Evolutionary conservation across 2,888 invertebrate species (phyloP).

Genomic region (Leucophenga maculata): DNA sequence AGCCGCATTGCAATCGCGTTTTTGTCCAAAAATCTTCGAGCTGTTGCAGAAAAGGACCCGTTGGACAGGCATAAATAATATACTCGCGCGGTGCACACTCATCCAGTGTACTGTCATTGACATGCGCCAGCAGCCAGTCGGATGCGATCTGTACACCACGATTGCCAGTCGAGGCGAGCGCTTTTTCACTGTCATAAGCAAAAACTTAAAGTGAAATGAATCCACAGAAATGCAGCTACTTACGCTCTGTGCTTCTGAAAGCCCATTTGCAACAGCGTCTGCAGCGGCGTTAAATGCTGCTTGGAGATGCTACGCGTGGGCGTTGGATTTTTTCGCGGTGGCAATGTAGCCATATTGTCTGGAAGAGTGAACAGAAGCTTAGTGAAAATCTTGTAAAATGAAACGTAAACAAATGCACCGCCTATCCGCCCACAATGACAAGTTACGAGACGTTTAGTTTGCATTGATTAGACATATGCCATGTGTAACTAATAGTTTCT

Average conservation of each 20-base stretch:
- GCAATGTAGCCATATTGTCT: conserved; percentile 80
- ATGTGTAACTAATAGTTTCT: too few relatives aligned
- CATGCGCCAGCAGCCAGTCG: conserved; percentile 92
- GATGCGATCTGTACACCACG: conserved; percentile 90
- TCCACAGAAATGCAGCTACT: conserved; percentile 72
- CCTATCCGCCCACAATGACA: too few relatives aligned
- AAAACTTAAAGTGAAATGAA: neutral
- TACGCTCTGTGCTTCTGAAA: conserved; percentile 91
- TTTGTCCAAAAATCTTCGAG: conserved; percentile 83
- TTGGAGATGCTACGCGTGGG: conserved; percentile 80
- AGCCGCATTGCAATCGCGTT: conserved; percentile 81
- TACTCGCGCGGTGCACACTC: conserved; percentile 86
- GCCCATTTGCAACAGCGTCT: conserved; percentile 90
- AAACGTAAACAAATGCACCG: too few relatives aligned
- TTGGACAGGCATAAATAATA: conserved; percentile 89
- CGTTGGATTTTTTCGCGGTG: conserved; percentile 83
- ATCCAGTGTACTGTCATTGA: conserved; percentile 87
- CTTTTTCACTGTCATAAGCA: conserved; percentile 80
- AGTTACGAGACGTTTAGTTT: too few relatives aligned
- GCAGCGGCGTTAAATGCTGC: conserved; percentile 83
- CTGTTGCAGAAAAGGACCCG: conserved; percentile 78
- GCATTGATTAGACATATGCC: too few relatives aligned
- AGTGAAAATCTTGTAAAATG: too few relatives aligned
- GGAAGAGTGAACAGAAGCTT: too few relatives aligned
- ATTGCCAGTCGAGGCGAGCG: conserved; percentile 91